phyloP scores from a whole-genome alignment of 1,140 invertebrate species.

The Holcopasites calliopsidis region DNA sequence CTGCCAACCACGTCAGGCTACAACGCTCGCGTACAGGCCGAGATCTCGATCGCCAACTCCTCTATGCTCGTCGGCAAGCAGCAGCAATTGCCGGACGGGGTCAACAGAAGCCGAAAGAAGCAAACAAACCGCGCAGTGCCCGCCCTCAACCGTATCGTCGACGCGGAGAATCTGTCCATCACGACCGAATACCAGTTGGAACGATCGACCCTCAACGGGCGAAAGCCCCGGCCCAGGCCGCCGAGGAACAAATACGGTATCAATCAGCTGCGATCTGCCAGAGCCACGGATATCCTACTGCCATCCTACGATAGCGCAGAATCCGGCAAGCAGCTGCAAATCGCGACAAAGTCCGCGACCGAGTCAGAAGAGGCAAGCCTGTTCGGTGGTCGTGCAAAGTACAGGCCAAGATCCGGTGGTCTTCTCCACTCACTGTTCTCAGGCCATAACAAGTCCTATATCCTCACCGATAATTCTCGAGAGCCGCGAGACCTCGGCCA shows the following conservation, averaged over 20 bases:
- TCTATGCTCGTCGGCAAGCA: constrained; percentile 47
- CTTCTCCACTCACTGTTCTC: constrained; percentile 73
- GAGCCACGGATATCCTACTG: constrained; percentile 48
- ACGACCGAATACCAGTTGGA: constrained; percentile 50
- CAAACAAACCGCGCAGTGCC: constrained; percentile 55
- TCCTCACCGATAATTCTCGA: constrained; percentile 68
- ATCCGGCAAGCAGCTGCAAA: constrained; percentile 42
- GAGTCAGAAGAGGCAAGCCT: constrained; percentile 41
- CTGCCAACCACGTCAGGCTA: constrained; percentile 53
- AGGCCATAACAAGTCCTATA: constrained; percentile 75
- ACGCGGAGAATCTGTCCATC: constrained; percentile 47
- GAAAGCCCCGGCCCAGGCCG: constrained; percentile 47
- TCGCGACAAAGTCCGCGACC: constrained; percentile 36
- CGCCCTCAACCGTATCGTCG: constrained; percentile 59
- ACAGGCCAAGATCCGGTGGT: constrained; percentile 55
- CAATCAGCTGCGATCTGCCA: constrained; percentile 45
- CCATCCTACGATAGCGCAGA: constrained; percentile 49
- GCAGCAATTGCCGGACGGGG: constrained; percentile 25
- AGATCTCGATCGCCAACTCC: constrained; percentile 47
- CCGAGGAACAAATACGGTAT: constrained; percentile 48
- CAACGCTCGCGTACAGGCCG: constrained; percentile 42
- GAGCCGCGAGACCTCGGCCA: constrained; percentile 51
- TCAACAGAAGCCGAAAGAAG: constrained; percentile 49
- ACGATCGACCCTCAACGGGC: constrained; percentile 50
- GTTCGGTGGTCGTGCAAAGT: constrained; percentile 31